Evolutionary conservation across 2,797 vertebrate genomes (phyloP).

Genomic region (Mastacembelus armatus): DNA sequence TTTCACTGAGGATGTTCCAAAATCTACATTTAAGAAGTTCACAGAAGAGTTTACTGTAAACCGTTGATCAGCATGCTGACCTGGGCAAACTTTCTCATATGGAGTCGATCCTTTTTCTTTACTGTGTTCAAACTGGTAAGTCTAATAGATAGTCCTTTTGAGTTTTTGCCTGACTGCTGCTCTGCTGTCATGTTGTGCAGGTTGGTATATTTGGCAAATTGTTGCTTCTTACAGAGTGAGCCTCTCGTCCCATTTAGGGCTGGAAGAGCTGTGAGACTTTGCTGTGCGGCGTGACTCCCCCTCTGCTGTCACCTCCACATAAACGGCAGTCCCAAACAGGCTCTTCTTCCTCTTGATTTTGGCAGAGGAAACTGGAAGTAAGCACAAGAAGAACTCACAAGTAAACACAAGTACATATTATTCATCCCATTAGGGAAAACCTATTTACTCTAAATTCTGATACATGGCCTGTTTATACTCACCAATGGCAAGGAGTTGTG

Average conservation of each 20-base stretch:
- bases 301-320: conserved; percentile 94
- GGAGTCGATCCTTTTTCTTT: no score
- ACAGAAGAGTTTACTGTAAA: no score
- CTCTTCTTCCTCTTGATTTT: conserved; percentile 98
- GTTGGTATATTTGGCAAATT: no score
- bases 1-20: no score
- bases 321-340: conserved; percentile 94
- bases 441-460: no score
- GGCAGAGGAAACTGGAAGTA: conserved; percentile 93
- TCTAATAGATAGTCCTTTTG: no score
- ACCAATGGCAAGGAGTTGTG: conserved; percentile 95
- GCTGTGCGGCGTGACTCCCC: conserved; percentile 93
- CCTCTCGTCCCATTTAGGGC: conserved; percentile 96
- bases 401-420: background rate
- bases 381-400: conserved; percentile 41
- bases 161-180: no score
- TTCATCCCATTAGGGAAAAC: background rate
- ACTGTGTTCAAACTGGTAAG: no score
- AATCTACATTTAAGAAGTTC: no score
- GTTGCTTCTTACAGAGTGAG: conserved; percentile 91
- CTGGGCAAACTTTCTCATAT: no score
- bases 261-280: conserved; percentile 96
- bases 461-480: conserved; percentile 59
- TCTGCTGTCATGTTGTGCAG: no score
- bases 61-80: no score